Base-by-base conservation (phyloP, 2,888 invertebrate genomes). In the Sarcophaga subvicina region DNA sequence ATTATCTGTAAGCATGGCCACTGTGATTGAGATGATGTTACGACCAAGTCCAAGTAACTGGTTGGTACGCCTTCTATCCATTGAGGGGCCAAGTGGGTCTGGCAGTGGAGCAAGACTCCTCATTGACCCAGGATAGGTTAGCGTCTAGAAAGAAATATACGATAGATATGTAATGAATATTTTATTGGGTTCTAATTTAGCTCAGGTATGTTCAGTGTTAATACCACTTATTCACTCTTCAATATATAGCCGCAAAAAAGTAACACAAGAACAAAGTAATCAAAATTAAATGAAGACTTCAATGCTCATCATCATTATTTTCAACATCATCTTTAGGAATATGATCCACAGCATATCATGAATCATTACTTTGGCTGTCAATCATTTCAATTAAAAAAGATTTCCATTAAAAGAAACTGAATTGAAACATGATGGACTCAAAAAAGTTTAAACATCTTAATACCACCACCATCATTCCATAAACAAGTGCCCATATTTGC, bases 281-380 rank as follows among this genome's bases (percentile, higher is more conserved):
- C 22, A 12, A 70, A 71, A 59, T 37, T 63, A 62, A 78, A 83
- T 84, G 12, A 80, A 80, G 84, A 80, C 76, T 80, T 84, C 54
- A 76, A 71, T 76, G 70, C 37, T 69, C 27, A 54, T 54, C 17
- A 14, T 54, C 14, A 14, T 17, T 17, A 54, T 54, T 17, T 14
- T 14, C 17, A 67, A 77, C n/a, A 71, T 63, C 54, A 80, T 63
- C 64, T 37, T 37, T 37, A 37, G 37, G 37, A 37, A 37, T 37
- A 37, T 37, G 75, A 20, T 70, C 70, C n/a, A 25, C 45, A 70
- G n/a, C 63, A 75, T 49, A 71, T 80, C 66, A 75, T 71, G 27
- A 66, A 60, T 54, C 59, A 76, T 66, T 66, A 76, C 54, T 71
- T 76, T 59, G 71, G 45, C 77, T 85, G 76, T 80, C 77, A 85